Evolutionary conservation across 1,140 invertebrate genomes (phyloP).

Genomic region (Brachionus sp.): DNA sequence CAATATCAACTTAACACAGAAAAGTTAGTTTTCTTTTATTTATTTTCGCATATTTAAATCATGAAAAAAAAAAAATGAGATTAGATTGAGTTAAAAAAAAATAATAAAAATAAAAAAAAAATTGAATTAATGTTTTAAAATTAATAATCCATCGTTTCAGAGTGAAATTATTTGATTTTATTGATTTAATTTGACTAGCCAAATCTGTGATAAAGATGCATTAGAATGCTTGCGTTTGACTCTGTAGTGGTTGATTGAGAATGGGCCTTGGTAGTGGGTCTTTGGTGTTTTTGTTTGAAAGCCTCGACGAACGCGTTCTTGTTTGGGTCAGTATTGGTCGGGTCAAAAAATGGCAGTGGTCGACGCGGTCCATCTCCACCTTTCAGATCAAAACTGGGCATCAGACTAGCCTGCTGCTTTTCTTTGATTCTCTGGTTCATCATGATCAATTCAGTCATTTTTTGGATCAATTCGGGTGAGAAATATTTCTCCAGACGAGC

Average conservation of each 20-base stretch:
- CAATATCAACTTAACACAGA: constrained; percentile 38
- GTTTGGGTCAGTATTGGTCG: not conserved
- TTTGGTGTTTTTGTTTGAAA: not conserved
- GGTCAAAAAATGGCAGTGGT: constrained; percentile 19
- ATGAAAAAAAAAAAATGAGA: not conserved
- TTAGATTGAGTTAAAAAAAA: not conserved
- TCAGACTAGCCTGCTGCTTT: not conserved
- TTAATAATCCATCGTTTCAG: not conserved
- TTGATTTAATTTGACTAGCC: not conserved
- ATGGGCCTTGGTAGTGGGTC: not conserved
- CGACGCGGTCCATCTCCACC: not conserved
- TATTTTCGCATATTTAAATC: not conserved
- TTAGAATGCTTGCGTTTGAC: constrained; percentile 13
- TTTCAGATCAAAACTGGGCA: not conserved
- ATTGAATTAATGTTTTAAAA: not conserved
- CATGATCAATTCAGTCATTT: not conserved
- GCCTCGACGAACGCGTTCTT: constrained; percentile 18
- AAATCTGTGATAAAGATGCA: constrained; percentile 28
- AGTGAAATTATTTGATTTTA: not conserved
- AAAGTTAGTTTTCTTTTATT: constrained; percentile 41
- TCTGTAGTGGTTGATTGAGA: not conserved
- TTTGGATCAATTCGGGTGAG: not conserved
- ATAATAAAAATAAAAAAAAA: not conserved
- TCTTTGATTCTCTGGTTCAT: not conserved
- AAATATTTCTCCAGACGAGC: not conserved